A percentile compares a stretch with the other conserved stretches of the same genome.
Conservation (phyloP, 2,888 invertebrate genomes). For the Schrankia costaestrigalis region DNA sequence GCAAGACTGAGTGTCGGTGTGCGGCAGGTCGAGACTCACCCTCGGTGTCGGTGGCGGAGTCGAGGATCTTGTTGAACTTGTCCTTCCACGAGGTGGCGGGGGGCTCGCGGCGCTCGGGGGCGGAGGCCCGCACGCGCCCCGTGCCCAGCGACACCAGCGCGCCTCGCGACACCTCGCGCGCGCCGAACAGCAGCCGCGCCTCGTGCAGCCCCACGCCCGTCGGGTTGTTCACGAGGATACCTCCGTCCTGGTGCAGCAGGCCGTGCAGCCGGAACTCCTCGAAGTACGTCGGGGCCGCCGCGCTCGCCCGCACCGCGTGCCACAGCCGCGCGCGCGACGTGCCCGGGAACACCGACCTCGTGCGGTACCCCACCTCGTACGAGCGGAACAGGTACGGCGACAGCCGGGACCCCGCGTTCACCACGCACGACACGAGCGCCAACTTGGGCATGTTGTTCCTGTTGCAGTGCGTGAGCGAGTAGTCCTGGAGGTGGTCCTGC, state of each 20-base stretch:
- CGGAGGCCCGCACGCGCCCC: conserved; percentile 72
- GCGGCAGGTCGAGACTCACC: conserved; percentile 85
- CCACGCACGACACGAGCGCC: conserved; percentile 89
- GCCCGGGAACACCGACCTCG: conserved; percentile 86
- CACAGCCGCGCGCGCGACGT: conserved; percentile 85
- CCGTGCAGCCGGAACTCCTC: conserved; percentile 88
- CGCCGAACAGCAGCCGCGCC: conserved; percentile 90
- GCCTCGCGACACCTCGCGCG: conserved; percentile 81
- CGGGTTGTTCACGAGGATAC: conserved; percentile 93
- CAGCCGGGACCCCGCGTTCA: conserved; percentile 84
- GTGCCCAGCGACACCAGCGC: conserved; percentile 93
- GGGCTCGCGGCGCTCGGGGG: conserved; percentile 22
- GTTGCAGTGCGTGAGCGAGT: conserved; percentile 80
- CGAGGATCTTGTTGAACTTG: conserved; percentile 89
- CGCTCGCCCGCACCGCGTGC: conserved; percentile 93
- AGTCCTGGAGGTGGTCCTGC: conserved; percentile 82
- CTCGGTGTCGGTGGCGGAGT: conserved; percentile 94
- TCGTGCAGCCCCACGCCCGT: conserved; percentile 94
- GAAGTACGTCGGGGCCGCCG: conserved; percentile 96
- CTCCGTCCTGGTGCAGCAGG: conserved; percentile 89
- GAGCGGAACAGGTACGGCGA: conserved; percentile 92
- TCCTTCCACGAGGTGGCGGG: conserved; percentile 84
- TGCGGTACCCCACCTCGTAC: conserved; percentile 86
- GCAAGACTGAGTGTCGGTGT: no score
- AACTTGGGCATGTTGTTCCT: conserved; percentile 69